A percentile compares a stretch with the other conserved stretches of the same genome.
Evolutionary conservation across 2,797 vertebrate species (phyloP).

Genomic region (Enteromius trimaculatus): DNA sequence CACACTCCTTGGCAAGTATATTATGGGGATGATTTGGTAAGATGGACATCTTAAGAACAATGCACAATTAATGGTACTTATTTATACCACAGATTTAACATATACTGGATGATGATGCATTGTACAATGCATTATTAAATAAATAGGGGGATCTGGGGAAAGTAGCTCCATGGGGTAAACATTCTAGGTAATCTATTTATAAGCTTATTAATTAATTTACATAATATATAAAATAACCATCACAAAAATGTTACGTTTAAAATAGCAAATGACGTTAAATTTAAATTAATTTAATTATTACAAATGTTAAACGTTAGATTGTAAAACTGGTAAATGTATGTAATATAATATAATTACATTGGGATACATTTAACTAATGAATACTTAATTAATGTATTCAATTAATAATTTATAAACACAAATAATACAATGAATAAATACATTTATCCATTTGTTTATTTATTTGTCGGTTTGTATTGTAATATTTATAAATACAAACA

Average conservation of each 20-base stretch:
- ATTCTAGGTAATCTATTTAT: neutral
- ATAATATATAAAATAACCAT: neutral
- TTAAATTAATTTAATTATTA: no score
- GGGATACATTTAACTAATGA: no score
- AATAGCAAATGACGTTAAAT: neutral
- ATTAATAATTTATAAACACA: no score
- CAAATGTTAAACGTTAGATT: no score
- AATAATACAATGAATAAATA: no score
- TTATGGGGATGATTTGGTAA: neutral
- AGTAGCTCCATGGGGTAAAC: neutral
- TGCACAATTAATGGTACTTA: neutral
- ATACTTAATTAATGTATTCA: no score
- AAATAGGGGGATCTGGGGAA: neutral
- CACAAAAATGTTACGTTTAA: neutral
- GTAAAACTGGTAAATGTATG: no score
- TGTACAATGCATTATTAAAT: neutral
- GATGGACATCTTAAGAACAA: neutral
- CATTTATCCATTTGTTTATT: no score
- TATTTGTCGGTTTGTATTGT: no score
- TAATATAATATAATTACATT: no score
- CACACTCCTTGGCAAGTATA: neutral
- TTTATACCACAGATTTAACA: neutral
- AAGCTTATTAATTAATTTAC: neutral
- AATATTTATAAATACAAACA: no score
- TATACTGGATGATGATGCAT: neutral